A percentile compares a stretch with the other conserved stretches of the same genome.
phyloP scores from a whole-genome alignment of 2,113 vertebrate species.

The Onychostoma macrolepis region DNA sequence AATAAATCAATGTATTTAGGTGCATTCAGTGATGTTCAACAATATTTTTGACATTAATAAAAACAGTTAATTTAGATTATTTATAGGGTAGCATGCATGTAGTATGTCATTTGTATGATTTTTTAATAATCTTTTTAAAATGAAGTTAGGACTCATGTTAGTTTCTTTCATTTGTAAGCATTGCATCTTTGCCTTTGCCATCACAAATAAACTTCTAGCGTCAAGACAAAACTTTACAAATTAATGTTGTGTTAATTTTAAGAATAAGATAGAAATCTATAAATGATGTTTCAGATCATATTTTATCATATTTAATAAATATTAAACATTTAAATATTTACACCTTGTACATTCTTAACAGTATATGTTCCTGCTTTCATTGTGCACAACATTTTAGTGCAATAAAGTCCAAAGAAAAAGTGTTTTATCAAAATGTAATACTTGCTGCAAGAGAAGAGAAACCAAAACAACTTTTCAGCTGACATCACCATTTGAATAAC shows the following conservation, averaged over 20 bases:
- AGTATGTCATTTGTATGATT: no score
- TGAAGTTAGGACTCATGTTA: neutral
- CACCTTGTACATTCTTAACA: neutral
- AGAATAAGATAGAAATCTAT: neutral
- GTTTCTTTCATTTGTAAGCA: neutral
- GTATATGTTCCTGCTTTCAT: neutral
- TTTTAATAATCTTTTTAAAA: no score
- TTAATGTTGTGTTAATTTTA: neutral
- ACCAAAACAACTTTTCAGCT: neutral
- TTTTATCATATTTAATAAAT: neutral
- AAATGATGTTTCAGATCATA: neutral
- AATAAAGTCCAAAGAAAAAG: no score
- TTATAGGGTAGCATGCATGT: neutral
- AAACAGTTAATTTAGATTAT: neutral
- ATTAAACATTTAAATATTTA: neutral
- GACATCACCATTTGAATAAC: neutral
- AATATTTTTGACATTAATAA: neutral
- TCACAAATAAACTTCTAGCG: neutral
- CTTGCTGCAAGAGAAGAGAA: neutral
- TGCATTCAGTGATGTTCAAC: neutral
- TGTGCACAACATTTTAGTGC: neutral
- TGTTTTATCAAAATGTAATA: neutral
- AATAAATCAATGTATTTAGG: neutral
- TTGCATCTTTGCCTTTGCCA: neutral
- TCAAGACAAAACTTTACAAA: neutral